These are phyloP conservation scores for Eupithecia inturbata DNA, from an alignment of 2,888 invertebrate species.

Conservation along the genomic window DNA sequence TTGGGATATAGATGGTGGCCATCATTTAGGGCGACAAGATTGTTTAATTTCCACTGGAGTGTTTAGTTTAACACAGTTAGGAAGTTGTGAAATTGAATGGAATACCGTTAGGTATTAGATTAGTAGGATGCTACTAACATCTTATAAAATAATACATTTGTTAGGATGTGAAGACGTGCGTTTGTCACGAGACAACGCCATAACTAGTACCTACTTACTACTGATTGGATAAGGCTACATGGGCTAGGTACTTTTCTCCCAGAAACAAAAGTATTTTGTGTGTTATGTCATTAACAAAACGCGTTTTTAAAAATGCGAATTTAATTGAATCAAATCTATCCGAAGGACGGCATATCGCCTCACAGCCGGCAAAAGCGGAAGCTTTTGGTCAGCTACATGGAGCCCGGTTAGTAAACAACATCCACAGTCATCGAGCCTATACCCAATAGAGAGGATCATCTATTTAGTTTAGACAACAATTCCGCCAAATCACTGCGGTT, in stretches of 20 bases:
- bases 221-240: background rate
- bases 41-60: constrained; percentile 76
- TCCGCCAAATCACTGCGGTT: too few relatives aligned
- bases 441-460: too few relatives aligned
- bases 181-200: background rate
- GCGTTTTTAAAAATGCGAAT: background rate
- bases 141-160: background rate
- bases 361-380: background rate
- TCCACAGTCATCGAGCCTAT: too few relatives aligned
- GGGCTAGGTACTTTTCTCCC: background rate
- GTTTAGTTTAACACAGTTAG: constrained; percentile 47
- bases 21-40: constrained; percentile 66
- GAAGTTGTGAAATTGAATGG: background rate
- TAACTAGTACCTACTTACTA: background rate
- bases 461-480: too few relatives aligned
- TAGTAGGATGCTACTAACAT: too few relatives aligned
- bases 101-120: too few relatives aligned
- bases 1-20: constrained; percentile 43
- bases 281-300: background rate
- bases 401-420: background rate
- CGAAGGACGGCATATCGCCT: fast-evolving
- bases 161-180: background rate
- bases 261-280: too few relatives aligned
- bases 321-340: background rate
- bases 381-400: background rate